Base-by-base conservation (phyloP, 2,888 invertebrate genomes). In the Euphydryas editha region DNA sequence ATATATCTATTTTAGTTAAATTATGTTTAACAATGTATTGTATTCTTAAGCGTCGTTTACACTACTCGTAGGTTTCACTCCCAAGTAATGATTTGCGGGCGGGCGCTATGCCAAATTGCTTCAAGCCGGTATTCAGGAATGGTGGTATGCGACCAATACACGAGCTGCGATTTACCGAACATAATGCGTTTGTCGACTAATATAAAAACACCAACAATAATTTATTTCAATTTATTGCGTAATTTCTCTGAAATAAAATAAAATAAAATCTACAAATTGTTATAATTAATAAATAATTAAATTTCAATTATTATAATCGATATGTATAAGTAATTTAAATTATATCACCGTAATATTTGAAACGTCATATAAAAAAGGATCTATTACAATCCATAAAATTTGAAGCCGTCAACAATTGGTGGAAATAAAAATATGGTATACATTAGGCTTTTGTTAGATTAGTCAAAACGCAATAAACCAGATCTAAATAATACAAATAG, bases 31-130 rank as follows among this genome's bases (percentile, higher is more conserved):
- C 72, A 71, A 51, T 51, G 24, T 51, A 51, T 5, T 24, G 15
- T 13, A 59, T 69, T 76, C 72, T 63, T 44, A 63, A 49, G 18
- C 47, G 11, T 37, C n/a, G 30, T 21, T n/a, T 57, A 56, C 46
- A 56, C 62, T 30, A n/a, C n/a, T n/a, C n/a, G n/a, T n/a, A 54
- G 56, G 46, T 17, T 47, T 56, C 46, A 62, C 46, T 47, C 21
- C 20, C 42, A 21, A 54, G 54, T 54, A 54, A 67, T 74, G 72
- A 72, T 74, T 72, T 71, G 71, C 73, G 64, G 70, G 70, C 77
- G 82, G 86, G 85, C 85, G 75, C 74, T 68, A 76, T 81, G 87
- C 86, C 87, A 87, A 87, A 85, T 83, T 83, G 82, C 82, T 76
- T 76, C 75, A 79, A 81, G 75, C 79, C 78, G 77, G 78, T 77